Base-by-base conservation (phyloP, 2,888 invertebrate genomes). In the Exocentrus adspersus region DNA sequence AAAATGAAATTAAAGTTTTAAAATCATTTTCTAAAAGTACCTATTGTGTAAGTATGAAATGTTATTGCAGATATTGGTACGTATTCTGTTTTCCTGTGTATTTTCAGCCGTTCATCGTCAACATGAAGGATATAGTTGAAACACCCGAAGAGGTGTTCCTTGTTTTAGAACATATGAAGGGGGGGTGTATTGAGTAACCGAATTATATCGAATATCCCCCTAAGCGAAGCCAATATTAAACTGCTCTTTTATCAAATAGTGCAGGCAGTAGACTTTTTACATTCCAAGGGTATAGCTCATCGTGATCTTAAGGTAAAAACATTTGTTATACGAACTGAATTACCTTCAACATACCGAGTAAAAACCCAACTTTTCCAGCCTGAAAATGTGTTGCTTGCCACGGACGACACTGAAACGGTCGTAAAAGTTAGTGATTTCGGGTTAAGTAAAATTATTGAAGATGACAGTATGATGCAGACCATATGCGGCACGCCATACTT, bases 401-500 rank as follows among this genome's bases (percentile, higher is more conserved):
- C 74, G 54, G 80, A 86, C 12, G 86, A 87, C 1, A 85, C 86
- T 1, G 85, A 89, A 60, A 88, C 91, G 0, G 74, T 92, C 24
- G 87, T 92, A 0, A 95, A 95, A 84, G 87, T 94, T 3, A 88
- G 92, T 14, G 95, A 97, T 84, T 97, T 97, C 84, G 97, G 97
- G 5, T 83, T 97, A 65, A 95, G 96, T 67, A 97, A 97, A 83
- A 88, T 94, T 71, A 90, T 93, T 32, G 89, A 90, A 52, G 88
- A 90, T 32, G 87, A 90, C 71, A 90, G 90, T 1, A 87, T 92
- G 76, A 91, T 96, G 91, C 89, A 88, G 76, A 96, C 96, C 0
- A 88, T 94, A 79, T 97, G 97, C 80, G 97, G 97, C 0, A 97
- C 97, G 0, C 92, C 93, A 0, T 85, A 90, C 57, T 97, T 96